Base-by-base conservation (phyloP, 2,113 vertebrate genomes). In the Hippocampus mohnikei region DNA sequence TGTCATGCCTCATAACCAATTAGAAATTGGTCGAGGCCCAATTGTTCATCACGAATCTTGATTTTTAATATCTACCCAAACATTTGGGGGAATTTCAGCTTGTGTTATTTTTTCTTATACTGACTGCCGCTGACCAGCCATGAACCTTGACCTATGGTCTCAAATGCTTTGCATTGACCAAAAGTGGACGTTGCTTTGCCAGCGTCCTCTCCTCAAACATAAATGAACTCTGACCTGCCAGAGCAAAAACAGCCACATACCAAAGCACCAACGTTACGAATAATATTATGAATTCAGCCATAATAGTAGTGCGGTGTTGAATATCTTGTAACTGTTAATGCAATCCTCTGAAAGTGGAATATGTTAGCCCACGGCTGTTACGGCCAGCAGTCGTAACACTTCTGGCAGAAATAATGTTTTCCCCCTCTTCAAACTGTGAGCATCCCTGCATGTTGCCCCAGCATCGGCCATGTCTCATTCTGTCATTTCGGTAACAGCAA, bases 401-500 rank as follows among this genome's bases (percentile, higher is more conserved):
- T 33, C 27, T 8, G 27, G 33, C 16, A 8, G 27, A 33, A 60
- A 16, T 1, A 60, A 18, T 60, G 15, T 60, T 60, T 21, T 63
- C 7, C 60, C 13, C 60, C 61, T 50, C 62, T 11, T 10, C 50
- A 66, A 59, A 70, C 41, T 66, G 63, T 37, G 68, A 27, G 58
- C 6, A 3, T 55, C n/a, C 70, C 48, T 50, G n/a, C 8, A 59
- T 79, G 65, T 69, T 69, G 68, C 73, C 29, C 58, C 69, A 56
- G 73, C 42, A 23, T 66, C 25, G 59, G 67, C 41, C 58, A 50
- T 3, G 58, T 68, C 71, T 69, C 40, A 20, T 62, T 67, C 65
- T 72, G 71, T 60, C 79, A 48, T 52, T 58, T 74, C 75, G 41
- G 58, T 79, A 81, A 81, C 85, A 79, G 77, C 53, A 62, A 80